These are phyloP conservation scores for Pygocentrus nattereri DNA, from an alignment of 2,797 vertebrate species.

Conservation along the genomic window DNA sequence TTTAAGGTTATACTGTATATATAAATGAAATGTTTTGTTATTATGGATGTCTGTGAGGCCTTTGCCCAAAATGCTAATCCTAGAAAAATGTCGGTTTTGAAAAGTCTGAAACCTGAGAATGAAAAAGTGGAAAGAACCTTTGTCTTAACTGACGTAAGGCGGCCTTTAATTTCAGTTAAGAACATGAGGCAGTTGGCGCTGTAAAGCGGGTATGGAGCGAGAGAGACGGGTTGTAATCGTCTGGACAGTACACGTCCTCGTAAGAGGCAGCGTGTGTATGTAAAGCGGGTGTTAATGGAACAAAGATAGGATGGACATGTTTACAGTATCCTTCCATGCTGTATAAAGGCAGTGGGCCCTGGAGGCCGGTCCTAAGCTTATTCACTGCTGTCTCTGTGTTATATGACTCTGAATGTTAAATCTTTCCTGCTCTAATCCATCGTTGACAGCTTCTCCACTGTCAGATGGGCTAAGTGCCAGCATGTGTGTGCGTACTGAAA, in stretches of 20 bases:
- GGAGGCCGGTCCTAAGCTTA: constrained; percentile 1
- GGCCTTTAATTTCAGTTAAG: too few species aligned
- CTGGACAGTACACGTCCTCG: neutral
- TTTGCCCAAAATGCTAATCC: too few species aligned
- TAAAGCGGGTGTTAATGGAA: constrained; percentile 21
- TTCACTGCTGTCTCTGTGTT: constrained; percentile 36
- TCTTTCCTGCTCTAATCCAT: constrained; percentile 58
- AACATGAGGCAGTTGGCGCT: neutral
- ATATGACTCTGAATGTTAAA: constrained; percentile 36
- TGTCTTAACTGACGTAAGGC: too few species aligned
- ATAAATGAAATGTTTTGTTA: too few species aligned
- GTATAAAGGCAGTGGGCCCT: constrained; percentile 5
- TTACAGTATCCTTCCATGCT: constrained; percentile 19
- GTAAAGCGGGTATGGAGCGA: neutral
- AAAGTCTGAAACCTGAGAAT: too few species aligned
- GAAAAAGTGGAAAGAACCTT: too few species aligned
- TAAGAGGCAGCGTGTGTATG: neutral
- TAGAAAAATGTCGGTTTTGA: too few species aligned
- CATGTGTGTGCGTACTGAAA: constrained; percentile 9
- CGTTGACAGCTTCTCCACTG: constrained; percentile 64
- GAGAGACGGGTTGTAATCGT: neutral
- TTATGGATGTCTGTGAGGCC: too few species aligned
- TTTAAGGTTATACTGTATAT: too few species aligned
- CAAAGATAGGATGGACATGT: constrained; percentile 31
- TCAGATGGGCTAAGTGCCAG: constrained; percentile 62